A percentile compares a stretch with the other conserved stretches of the same genome.
Conservation (phyloP, 2,113 vertebrate species). For the Nyctereutes procyonoides region DNA sequence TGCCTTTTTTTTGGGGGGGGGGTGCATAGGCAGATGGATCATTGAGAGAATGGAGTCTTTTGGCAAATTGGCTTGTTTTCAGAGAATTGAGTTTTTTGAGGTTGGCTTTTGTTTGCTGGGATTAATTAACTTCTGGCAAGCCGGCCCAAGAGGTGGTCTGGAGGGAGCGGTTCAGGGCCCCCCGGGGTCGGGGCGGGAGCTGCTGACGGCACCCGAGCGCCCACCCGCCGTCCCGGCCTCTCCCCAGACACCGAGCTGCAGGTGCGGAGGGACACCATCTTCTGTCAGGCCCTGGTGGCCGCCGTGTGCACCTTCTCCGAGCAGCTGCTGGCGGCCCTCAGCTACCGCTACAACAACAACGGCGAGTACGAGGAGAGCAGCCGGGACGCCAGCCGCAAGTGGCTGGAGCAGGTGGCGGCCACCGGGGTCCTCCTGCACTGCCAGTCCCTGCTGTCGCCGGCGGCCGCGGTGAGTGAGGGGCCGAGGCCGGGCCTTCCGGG, state of each 20-base stretch:
- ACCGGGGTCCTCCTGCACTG: conserved; percentile 95
- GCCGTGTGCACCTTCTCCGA: conserved; percentile 94
- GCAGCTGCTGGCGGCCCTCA: conserved; percentile 94
- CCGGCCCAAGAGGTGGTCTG: background rate
- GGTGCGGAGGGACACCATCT: conserved; percentile 94
- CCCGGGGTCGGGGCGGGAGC: accelerated
- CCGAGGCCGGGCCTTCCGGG: accelerated
- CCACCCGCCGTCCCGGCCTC: background rate
- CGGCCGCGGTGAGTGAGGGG: conserved; percentile 89
- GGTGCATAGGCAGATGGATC: background rate
- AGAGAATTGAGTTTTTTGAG: background rate
- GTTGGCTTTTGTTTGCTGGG: background rate
- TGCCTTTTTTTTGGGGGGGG: background rate
- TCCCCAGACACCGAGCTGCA: conserved; percentile 94
- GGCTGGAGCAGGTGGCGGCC: conserved; percentile 96
- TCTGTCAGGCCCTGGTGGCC: conserved; percentile 95
- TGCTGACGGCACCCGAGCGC: accelerated
- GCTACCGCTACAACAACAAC: conserved; percentile 95
- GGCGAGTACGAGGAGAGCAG: conserved; percentile 97
- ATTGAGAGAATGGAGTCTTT: background rate
- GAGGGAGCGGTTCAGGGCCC: background rate
- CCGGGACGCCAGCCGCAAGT: conserved; percentile 97
- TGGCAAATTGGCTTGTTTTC: background rate
- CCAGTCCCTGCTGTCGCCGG: conserved; percentile 93
- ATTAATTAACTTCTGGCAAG: background rate